Evolutionary conservation across 2,797 vertebrate genomes (phyloP).

Genomic region (Delichon dasypus): DNA sequence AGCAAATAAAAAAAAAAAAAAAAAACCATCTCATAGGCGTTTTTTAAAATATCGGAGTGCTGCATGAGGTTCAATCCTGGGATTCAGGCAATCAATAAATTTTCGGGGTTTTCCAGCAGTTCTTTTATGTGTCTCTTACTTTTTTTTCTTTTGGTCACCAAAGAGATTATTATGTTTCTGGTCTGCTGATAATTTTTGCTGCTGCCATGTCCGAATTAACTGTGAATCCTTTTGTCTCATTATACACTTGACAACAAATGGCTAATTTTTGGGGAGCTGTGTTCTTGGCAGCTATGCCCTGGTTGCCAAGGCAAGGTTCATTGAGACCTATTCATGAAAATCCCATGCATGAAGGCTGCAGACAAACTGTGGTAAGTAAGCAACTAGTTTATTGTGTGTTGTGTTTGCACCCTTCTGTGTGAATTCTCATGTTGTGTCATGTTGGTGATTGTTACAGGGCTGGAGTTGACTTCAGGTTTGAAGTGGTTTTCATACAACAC

Average conservation of each 20-base stretch:
- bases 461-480: neutral
- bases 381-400: fast-evolving
- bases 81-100: neutral
- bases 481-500: neutral
- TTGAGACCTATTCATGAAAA: neutral
- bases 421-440: neutral
- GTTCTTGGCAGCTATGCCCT: neutral
- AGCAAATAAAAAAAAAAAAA: neutral
- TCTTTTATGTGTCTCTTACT: neutral
- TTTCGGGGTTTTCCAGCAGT: fast-evolving
- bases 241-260: fast-evolving
- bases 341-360: neutral
- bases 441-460: fast-evolving
- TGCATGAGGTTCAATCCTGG: fast-evolving
- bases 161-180: neutral
- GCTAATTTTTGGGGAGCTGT: neutral
- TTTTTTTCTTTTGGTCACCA: neutral
- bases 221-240: neutral
- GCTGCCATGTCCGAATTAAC: neutral
- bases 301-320: neutral
- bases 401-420: neutral
- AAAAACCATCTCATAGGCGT: neutral
- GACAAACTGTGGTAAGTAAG: neutral
- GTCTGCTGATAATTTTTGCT: neutral
- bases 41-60: neutral